Evolutionary conservation across 2,113 vertebrate species (phyloP).

Genomic region (Saiga tatarica): DNA sequence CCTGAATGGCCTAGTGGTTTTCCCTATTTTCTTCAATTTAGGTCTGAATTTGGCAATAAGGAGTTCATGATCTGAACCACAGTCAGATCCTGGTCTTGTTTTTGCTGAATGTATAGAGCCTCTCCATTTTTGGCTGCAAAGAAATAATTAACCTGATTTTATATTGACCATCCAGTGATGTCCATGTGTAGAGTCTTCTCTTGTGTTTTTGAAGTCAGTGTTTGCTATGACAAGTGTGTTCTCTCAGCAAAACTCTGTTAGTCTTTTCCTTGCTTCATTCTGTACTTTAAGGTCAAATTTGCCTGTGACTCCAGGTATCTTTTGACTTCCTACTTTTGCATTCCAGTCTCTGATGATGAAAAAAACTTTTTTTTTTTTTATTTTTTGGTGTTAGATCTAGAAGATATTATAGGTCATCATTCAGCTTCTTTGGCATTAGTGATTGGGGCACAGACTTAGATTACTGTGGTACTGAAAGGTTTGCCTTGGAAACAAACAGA

Average conservation of each 20-base stretch:
- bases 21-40: neutral
- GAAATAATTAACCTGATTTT: neutral
- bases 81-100: neutral
- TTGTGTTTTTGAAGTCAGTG: neutral
- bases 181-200: neutral
- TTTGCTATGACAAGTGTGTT: neutral
- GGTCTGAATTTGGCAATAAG: neutral
- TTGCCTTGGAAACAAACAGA: neutral
- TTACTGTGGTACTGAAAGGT: neutral
- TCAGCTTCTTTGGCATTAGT: neutral
- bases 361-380: neutral
- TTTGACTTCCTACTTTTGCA: neutral
- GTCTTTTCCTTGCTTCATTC: neutral
- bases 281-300: neutral
- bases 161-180: accelerated
- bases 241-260: neutral
- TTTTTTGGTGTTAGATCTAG: neutral
- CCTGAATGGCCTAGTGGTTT: neutral
- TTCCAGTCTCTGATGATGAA: neutral
- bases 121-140: neutral
- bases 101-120: neutral
- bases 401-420: neutral
- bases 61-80: neutral
- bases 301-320: neutral
- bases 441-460: neutral